A percentile compares a stretch with the other conserved stretches of the same genome.
phyloP scores from a whole-genome alignment of 2,797 vertebrate species.

The Betta splendens region DNA sequence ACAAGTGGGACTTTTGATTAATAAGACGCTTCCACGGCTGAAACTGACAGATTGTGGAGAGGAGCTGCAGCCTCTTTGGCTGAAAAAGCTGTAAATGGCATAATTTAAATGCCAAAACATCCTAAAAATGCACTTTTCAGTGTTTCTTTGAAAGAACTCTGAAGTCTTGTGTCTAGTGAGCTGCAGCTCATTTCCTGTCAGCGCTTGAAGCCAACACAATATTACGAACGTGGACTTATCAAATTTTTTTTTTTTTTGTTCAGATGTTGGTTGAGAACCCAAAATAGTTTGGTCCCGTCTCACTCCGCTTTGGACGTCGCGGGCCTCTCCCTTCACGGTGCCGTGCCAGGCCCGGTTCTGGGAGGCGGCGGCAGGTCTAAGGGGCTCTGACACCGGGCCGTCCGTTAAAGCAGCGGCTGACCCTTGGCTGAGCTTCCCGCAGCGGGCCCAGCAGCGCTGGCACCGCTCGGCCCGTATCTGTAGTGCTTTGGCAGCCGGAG shows the following conservation, averaged over 20 bases:
- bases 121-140: neutral
- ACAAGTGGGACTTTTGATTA: constrained; percentile 16
- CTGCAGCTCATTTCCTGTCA: neutral
- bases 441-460: neutral
- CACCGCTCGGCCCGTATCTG: neutral
- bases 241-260: too few relatives aligned
- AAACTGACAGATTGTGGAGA: neutral
- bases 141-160: neutral
- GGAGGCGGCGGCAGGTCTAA: too few relatives aligned
- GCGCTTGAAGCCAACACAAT: neutral
- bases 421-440: neutral
- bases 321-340: too few relatives aligned
- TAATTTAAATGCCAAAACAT: neutral
- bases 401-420: neutral
- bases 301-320: too few relatives aligned
- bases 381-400: neutral
- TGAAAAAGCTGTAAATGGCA: neutral
- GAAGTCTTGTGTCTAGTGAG: constrained; percentile 3
- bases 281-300: too few relatives aligned
- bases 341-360: too few relatives aligned
- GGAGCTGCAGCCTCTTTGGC: neutral
- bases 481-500: neutral
- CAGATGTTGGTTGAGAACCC: too few relatives aligned
- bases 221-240: too few relatives aligned
- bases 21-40: constrained; percentile 7